phyloP scores from a whole-genome alignment of 2,113 vertebrate species.

The Poeciliopsis turrubarensis region DNA sequence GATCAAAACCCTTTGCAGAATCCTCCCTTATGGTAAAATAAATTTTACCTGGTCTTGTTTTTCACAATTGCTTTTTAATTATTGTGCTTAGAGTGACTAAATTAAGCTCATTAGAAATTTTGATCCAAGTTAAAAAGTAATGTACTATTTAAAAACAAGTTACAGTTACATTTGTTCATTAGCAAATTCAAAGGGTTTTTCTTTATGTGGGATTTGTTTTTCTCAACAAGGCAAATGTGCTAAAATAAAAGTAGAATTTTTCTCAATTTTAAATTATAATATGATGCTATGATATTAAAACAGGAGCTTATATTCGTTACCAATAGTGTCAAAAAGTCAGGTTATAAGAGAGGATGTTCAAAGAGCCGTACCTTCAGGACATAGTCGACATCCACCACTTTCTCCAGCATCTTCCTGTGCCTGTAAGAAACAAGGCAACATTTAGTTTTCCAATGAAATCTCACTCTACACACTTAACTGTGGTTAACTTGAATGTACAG shows the following conservation, averaged over 20 bases:
- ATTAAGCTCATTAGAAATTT: not conserved
- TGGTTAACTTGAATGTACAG: not conserved
- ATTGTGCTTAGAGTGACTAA: not conserved
- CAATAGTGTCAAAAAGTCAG: not conserved
- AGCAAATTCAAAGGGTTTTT: too few species aligned
- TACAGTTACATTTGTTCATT: not conserved
- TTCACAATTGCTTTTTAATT: not conserved
- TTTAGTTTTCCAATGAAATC: not conserved
- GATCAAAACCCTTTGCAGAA: not conserved
- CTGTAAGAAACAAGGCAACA: constrained; percentile 49
- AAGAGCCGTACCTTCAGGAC: constrained; percentile 79
- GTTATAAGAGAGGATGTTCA: not conserved
- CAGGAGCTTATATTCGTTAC: too few species aligned
- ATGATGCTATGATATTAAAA: too few species aligned
- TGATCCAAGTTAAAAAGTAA: not conserved
- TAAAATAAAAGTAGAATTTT: not conserved
- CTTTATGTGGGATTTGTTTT: not conserved
- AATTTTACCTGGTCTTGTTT: not conserved
- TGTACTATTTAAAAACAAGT: too few species aligned
- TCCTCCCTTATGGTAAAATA: not conserved
- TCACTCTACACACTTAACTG: not conserved
- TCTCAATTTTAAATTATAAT: too few species aligned
- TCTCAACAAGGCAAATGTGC: not conserved
- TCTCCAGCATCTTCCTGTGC: constrained; percentile 80
- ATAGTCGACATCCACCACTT: constrained; percentile 80